Evolutionary conservation across 2,888 invertebrate species (phyloP), one percentile per base, ranked within the genome.

Genomic region (Acanthopleura granulata): DNA sequence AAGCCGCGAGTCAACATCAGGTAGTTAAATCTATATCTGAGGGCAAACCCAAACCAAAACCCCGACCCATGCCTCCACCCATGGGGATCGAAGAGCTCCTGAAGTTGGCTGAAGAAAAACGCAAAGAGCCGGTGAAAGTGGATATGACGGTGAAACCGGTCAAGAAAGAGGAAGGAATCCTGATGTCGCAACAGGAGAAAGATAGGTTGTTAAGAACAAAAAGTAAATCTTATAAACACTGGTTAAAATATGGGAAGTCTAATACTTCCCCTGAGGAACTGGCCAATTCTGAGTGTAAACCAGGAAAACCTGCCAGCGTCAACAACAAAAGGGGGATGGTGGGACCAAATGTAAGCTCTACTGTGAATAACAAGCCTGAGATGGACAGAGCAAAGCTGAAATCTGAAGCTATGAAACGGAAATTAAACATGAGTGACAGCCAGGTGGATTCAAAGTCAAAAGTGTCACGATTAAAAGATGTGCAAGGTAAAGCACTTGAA

Each of bases 111-210:
- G 80, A 80, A 76, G 50, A 79, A 69, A 86, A 86, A 61, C 75
- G 79, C 62, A 80, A 81, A 70, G 81, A 0, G 79, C 77, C 25
- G 75, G 74, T 12, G 49, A 74, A 25, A 62, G 61, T 16, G 75
- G 72, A 80, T 78, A 29, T 70, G 57, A 72, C 75, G 61, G 72
- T 74, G n/a, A 73, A 62, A 49, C 49, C 74, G 22, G 61, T 76
- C 16, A 62, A 49, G n/a, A 74, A 69, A 72, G 76, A 78, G 66
- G 76, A 79, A 16, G 82, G 82, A 27, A 77, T 79, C 18, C 84
- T 84, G 9, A 76, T 83, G 77, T 85, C 85, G 4, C 86, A 85
- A 72, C 83, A 85, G 27, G 87, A 87, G 72, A 79, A 83, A 50
- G 86, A 87, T 27, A 77, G 84, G n/a, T 66, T 71, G 3, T 75